Conservation (phyloP, 2,113 vertebrate genomes). For the Mormyrus lacerda region DNA sequence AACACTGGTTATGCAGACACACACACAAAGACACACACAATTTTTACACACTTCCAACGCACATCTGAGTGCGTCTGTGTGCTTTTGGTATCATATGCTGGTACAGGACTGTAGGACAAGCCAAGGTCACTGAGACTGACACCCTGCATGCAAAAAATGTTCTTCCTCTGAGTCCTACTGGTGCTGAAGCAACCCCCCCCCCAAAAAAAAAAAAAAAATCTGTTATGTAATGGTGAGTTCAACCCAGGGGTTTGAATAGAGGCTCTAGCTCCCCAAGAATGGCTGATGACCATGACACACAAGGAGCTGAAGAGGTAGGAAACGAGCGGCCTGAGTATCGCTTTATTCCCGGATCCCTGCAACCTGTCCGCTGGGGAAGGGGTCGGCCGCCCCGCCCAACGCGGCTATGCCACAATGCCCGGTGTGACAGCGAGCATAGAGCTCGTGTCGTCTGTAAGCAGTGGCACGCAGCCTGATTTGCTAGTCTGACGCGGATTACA, state of each 20-base stretch:
- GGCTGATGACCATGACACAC: neutral
- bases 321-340: neutral
- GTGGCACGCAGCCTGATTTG: neutral
- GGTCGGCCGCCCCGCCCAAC: neutral
- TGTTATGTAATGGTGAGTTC: no score
- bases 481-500: neutral
- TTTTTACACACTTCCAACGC: neutral
- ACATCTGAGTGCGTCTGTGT: neutral
- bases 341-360: neutral
- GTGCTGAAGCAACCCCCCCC: neutral
- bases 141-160: neutral
- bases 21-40: neutral
- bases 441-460: neutral
- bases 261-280: no score
- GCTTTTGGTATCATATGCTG: neutral
- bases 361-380: neutral
- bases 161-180: neutral
- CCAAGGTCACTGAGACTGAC: neutral
- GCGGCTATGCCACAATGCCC: neutral
- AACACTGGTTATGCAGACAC: neutral
- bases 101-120: neutral
- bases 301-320: neutral
- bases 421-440: constrained; percentile 30
- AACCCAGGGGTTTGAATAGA: no score
- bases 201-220: no score